phyloP scores from a whole-genome alignment of 2,888 invertebrate genomes.

The Tenthredo notha region DNA sequence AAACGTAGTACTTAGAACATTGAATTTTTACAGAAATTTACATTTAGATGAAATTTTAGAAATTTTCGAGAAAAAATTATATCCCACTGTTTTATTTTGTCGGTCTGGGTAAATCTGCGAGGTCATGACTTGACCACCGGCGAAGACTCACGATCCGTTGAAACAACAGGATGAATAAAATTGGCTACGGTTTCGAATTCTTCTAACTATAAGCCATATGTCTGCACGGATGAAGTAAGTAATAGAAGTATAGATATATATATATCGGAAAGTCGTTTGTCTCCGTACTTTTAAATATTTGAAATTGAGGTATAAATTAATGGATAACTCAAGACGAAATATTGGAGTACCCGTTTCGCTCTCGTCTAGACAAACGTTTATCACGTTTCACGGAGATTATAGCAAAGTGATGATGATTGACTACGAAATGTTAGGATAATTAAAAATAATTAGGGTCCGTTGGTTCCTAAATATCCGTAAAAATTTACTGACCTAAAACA shows the following conservation, averaged over 20 bases:
- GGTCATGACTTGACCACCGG: slow-evolving; percentile 48
- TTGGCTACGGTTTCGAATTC: slow-evolving; percentile 46
- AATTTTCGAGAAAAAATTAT: background rate
- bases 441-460: slow-evolving; percentile 44
- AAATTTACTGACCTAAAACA: slow-evolving; percentile 19
- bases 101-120: slow-evolving; percentile 31
- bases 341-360: background rate
- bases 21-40: background rate
- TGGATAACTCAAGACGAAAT: background rate
- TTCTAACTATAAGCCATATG: background rate
- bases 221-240: background rate
- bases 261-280: background rate
- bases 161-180: slow-evolving; percentile 48
- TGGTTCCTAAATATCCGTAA: slow-evolving; percentile 38
- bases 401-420: slow-evolving; percentile 42
- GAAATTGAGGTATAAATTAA: background rate
- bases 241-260: background rate
- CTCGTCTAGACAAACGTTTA: background rate
- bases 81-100: background rate
- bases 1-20: background rate
- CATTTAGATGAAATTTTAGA: background rate
- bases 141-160: slow-evolving; percentile 36
- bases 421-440: slow-evolving; percentile 20
- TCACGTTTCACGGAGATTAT: slow-evolving; percentile 36
- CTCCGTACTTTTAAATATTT: background rate